phyloP scores from a whole-genome alignment of 2,888 invertebrate genomes.

The Dryococelus australis region DNA sequence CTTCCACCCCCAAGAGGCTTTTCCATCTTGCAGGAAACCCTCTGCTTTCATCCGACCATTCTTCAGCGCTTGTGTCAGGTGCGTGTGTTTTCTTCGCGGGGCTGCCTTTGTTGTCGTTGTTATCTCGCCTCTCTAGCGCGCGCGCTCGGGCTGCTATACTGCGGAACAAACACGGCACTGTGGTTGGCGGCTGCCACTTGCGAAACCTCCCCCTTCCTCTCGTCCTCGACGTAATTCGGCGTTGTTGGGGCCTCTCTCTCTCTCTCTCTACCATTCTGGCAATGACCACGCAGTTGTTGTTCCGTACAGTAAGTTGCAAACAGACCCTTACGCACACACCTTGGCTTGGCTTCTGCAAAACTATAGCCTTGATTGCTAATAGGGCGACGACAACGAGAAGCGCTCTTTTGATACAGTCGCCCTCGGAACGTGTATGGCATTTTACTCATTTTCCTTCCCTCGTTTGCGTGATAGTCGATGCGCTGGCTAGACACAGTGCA shows the following conservation, averaged over 20 bases:
- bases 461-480: too few species aligned
- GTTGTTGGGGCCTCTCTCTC: not conserved
- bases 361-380: too few species aligned
- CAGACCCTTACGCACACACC: not conserved
- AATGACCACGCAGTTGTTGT: not conserved
- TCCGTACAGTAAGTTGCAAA: not conserved
- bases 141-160: too few species aligned
- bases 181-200: not conserved
- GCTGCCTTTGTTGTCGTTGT: not conserved
- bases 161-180: too few species aligned
- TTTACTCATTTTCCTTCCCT: too few species aligned
- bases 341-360: too few species aligned
- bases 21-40: not conserved
- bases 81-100: not conserved
- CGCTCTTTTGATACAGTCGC: too few species aligned
- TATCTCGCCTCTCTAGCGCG: not conserved
- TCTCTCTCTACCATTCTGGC: not conserved
- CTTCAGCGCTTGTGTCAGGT: not conserved
- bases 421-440: too few species aligned
- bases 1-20: not conserved
- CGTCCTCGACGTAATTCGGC: not conserved
- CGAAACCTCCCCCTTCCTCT: not conserved
- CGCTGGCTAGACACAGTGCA: too few species aligned
- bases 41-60: not conserved
- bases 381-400: too few species aligned